Evolutionary conservation across 2,797 vertebrate genomes (phyloP).

Genomic region (Echiichthys vipera): DNA sequence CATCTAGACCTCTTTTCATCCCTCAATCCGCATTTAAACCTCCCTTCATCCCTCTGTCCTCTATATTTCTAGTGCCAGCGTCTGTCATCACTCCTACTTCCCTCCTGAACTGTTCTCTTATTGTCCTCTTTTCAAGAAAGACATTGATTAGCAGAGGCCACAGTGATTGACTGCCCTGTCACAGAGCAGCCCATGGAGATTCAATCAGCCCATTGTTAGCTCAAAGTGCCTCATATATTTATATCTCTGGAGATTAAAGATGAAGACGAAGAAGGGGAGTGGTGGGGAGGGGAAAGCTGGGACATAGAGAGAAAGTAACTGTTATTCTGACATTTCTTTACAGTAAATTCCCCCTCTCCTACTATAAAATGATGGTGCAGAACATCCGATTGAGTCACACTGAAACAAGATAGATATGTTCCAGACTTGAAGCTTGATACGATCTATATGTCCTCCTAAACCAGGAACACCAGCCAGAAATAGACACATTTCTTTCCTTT

Average conservation of each 20-base stretch:
- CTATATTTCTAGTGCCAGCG: slow-evolving; percentile 20
- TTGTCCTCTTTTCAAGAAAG: slow-evolving; percentile 34
- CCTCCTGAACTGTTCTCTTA: slow-evolving; percentile 37
- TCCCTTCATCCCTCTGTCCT: slow-evolving; percentile 33
- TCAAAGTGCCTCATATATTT: slow-evolving; percentile 36
- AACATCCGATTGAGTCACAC: slow-evolving; percentile 6
- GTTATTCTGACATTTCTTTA: slow-evolving; percentile 14
- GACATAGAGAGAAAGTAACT: background rate
- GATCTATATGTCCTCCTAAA: slow-evolving; percentile 18
- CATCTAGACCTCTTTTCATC: slow-evolving; percentile 53
- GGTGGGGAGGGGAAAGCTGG: background rate
- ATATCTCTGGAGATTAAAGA: slow-evolving; percentile 36
- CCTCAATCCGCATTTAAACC: slow-evolving; percentile 55
- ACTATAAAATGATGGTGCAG: background rate
- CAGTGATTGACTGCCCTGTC: slow-evolving; percentile 26
- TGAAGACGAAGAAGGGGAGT: background rate
- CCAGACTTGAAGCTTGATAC: slow-evolving; percentile 44
- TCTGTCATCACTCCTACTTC: slow-evolving; percentile 41
- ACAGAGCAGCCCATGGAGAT: slow-evolving; percentile 15
- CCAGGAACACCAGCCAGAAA: slow-evolving; percentile 20
- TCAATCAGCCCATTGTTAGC: slow-evolving; percentile 45
- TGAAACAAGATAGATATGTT: slow-evolving; percentile 52
- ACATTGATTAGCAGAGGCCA: slow-evolving; percentile 51
- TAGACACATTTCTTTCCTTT: slow-evolving; percentile 6
- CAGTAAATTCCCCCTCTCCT: background rate